Percentiles rank a stretch among this genome's conserved stretches.
Evolutionary conservation across 2,797 vertebrate species (phyloP).

Genomic region (Gallinago nigripennis): DNA sequence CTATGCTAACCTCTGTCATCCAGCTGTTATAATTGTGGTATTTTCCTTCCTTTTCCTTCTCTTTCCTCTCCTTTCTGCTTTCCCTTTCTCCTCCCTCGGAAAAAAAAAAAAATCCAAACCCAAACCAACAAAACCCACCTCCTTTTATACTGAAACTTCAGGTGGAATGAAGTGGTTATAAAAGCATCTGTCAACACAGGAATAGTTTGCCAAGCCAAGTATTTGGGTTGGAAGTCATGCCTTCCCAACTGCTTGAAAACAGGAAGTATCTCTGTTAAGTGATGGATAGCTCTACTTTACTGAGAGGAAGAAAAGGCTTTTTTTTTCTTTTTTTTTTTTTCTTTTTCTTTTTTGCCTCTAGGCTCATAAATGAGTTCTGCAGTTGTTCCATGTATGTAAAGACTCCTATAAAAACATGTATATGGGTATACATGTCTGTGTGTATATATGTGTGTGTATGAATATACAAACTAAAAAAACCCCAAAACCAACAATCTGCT

Average conservation of each 20-base stretch:
- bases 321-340: neutral
- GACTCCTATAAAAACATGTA: neutral
- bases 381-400: slow-evolving; percentile 47
- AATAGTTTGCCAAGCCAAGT: slow-evolving; percentile 84
- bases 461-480: neutral
- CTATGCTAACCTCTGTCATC: slow-evolving; percentile 64
- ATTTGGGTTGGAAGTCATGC: slow-evolving; percentile 85
- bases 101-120: neutral
- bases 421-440: neutral
- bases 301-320: slow-evolving; percentile 77
- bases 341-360: slow-evolving; percentile 64
- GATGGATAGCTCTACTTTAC: slow-evolving; percentile 85
- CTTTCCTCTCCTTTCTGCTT: slow-evolving; percentile 55
- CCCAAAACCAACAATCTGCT: slow-evolving; percentile 14
- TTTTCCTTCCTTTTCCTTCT: slow-evolving; percentile 63
- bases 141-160: slow-evolving; percentile 77
- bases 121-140: neutral
- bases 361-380: slow-evolving; percentile 79
- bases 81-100: slow-evolving; percentile 17
- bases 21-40: slow-evolving; percentile 61
- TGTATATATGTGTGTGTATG: neutral
- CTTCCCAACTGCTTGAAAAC: slow-evolving; percentile 88
- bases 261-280: slow-evolving; percentile 92
- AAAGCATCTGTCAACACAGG: slow-evolving; percentile 84
- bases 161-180: slow-evolving; percentile 82